phyloP scores from a whole-genome alignment of 2,113 vertebrate species.

The Calidris pugnax region DNA sequence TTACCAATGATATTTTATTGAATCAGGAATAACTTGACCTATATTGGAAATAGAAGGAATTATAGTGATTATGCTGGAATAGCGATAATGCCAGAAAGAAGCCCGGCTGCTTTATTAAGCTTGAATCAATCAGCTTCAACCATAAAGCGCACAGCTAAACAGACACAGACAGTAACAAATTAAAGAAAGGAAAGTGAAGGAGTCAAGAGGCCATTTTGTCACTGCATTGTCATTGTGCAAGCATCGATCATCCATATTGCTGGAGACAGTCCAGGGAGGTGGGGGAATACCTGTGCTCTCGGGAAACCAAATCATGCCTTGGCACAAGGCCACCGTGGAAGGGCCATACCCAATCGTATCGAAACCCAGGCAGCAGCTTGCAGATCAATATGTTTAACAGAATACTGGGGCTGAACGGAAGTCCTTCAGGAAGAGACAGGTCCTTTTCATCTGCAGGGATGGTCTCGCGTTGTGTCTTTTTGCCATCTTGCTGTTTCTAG shows the following conservation, averaged over 20 bases:
- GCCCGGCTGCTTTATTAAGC: constrained; percentile 38
- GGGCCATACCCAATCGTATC: not conserved
- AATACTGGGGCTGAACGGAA: not conserved
- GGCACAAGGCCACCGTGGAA: not conserved
- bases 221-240: not conserved
- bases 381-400: not conserved
- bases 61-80: constrained; percentile 44
- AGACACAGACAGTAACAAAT: constrained; percentile 34
- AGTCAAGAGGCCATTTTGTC: not conserved
- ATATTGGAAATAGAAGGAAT: constrained; percentile 44
- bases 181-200: not conserved
- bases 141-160: not conserved
- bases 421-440: not conserved
- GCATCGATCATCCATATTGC: not conserved
- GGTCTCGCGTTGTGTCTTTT: accelerated
- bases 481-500: not conserved
- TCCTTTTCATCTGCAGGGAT: not conserved
- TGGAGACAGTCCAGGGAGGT: not conserved
- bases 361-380: not conserved
- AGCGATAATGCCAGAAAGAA: constrained; percentile 35
- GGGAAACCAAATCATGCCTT: not conserved
- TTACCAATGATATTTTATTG: constrained; percentile 43
- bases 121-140: constrained; percentile 4
- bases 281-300: not conserved
- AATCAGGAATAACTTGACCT: constrained; percentile 40